phyloP scores from a whole-genome alignment of 2,888 invertebrate species.

The Physocephala rufipes region DNA sequence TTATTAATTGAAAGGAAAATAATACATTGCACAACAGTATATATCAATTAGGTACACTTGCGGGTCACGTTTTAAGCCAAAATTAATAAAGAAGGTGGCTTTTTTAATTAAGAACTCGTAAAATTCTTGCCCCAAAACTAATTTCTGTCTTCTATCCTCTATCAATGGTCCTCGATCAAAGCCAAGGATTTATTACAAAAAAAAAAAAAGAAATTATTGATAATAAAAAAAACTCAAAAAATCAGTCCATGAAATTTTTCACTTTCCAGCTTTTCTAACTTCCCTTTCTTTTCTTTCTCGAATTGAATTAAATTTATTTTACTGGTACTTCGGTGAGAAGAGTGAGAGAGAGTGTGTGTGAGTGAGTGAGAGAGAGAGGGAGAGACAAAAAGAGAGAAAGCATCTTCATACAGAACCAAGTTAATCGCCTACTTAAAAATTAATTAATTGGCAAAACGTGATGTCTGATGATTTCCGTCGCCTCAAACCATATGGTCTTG shows the following conservation, averaged over 20 bases:
- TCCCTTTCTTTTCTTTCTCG: too few species aligned
- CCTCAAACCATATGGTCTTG: background rate
- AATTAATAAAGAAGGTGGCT: too few species aligned
- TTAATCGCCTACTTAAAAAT: slow-evolving; percentile 1
- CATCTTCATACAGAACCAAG: background rate
- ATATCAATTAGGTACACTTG: too few species aligned
- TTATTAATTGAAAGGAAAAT: too few species aligned
- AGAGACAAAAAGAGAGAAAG: background rate
- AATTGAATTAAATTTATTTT: too few species aligned
- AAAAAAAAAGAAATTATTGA: background rate
- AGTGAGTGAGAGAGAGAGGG: slow-evolving; percentile 9
- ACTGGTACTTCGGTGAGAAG: too few species aligned
- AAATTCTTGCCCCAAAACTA: too few species aligned
- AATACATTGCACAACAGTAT: too few species aligned
- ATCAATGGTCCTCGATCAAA: background rate
- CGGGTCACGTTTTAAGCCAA: too few species aligned
- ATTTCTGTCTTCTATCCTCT: too few species aligned
- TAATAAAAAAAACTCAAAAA: background rate
- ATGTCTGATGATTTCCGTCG: background rate
- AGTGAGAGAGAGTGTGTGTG: slow-evolving; percentile 3
- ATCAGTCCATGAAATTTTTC: background rate
- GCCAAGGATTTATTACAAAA: background rate
- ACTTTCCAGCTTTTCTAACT: background rate
- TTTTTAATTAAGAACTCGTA: too few species aligned
- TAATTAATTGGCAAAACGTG: slow-evolving; percentile 11